phyloP scores from a whole-genome alignment of 2,113 vertebrate genomes.

The Lanius ludovicianus region DNA sequence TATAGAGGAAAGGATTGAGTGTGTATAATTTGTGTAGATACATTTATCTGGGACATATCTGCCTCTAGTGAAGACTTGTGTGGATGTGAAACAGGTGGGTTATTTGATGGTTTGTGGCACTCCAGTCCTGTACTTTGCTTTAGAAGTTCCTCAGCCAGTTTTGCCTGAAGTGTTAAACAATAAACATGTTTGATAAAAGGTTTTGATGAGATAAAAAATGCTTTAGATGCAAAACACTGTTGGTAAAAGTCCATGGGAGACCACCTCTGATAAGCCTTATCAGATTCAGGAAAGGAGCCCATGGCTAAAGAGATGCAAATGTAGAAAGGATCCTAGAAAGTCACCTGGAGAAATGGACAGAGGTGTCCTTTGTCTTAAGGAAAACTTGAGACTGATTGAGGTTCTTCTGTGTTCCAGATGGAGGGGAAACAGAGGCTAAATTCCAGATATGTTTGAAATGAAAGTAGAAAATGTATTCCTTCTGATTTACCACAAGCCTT shows the following conservation, averaged over 20 bases:
- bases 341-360: background rate
- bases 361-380: background rate
- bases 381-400: background rate
- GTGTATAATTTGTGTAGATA: rapidly evolving
- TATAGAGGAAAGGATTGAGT: background rate
- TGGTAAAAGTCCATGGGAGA: background rate
- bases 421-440: background rate
- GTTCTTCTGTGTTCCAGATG: background rate
- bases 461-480: background rate
- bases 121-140: background rate
- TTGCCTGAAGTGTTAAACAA: background rate
- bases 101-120: background rate
- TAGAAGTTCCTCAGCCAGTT: background rate
- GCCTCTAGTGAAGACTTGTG: background rate
- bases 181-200: background rate
- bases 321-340: background rate
- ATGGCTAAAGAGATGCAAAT: background rate
- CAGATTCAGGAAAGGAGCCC: background rate
- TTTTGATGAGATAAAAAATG: background rate
- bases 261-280: background rate
- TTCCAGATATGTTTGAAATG: background rate
- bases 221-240: background rate
- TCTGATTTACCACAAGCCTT: background rate
- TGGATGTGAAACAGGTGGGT: background rate
- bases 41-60: background rate